Evolutionary conservation across 2,113 vertebrate genomes (phyloP), one percentile per base, ranked within the genome.

Genomic region (Vimba vimba): DNA sequence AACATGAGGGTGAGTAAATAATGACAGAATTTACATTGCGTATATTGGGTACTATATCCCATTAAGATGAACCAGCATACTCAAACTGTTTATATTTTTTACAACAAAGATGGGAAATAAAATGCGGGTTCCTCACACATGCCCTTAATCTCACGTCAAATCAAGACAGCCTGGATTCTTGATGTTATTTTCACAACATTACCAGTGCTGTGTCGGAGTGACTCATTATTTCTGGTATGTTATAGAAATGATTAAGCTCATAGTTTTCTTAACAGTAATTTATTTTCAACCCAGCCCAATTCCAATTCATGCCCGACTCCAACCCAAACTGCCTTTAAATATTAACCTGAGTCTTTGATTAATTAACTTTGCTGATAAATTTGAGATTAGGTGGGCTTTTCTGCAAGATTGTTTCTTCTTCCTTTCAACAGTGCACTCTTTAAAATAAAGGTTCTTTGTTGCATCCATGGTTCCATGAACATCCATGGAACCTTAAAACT

Each of bases 301-400:
- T 43, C 23, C 1, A 60, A 79, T 39, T 36, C 19, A 39, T 60
- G 2, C 25, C 17, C 21, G 27, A 4, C 36, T 62, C 11, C 13
- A 45, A 10, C 4, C 15, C 36, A 80, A 64, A 80, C 19, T 25
- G 36, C 15, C 39, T 13, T 75, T 39, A 75, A 80, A 47, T n/a
- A 80, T 43, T 79, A 79, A 59, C 76, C 21, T 12, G 21, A n/a
- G 19, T 75, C 52, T 59, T 23, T 39, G 52, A 79, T 36, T 39
- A 79, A 79, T 57, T 79, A 57, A 79, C 76, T 59, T 39, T 39
- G 10, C 33, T n/a, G 55, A 79, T 79, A 43, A n/a, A 80, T 66
- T 21, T 60, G 6, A 79, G 77, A 79, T 79, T 9, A 43, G 62
- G 36, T 25, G 76, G 19, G 27, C 10, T 39, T 52, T 27, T 27